Evolutionary conservation across 2,888 invertebrate species (phyloP), one percentile per base, ranked within the genome.

Genomic region (Esperia sulphurella): DNA sequence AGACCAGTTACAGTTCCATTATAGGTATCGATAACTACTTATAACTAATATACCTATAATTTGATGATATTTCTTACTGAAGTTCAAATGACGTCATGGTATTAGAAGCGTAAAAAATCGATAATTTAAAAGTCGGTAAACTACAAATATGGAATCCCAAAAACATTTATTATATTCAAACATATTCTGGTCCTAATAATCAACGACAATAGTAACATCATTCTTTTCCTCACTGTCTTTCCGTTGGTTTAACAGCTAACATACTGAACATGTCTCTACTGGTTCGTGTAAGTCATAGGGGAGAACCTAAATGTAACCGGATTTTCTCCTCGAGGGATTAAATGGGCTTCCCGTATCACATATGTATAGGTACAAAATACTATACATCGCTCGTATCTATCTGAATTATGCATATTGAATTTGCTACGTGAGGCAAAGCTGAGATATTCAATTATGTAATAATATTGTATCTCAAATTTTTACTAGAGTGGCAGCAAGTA

Each of bases 261-360:
- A n/a, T n/a, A 38, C 38, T 39, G 9, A 14, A 3, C 28, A 29
- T 41, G 14, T 29, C 14, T 1, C 28, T 40, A 21, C 14, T 7
- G 39, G n/a, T 21, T 29, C n/a, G n/a, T 29, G n/a, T 41, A 28
- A 41, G 28, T 41, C 12, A 12, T 14, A 29, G 28, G 29, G 41
- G 41, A n/a, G 41, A n/a, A 12, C 29, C 28, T 41, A 41, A 40
- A 41, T 41, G 41, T 41, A 41, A 12, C 41, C 41, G 41, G 41
- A 41, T 41, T 41, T 41, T 41, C 41, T 41, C 29, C 29, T 41
- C 29, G 41, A 41, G 41, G 41, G 41, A 29, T 29, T 41, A 29
- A 40, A 14, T 14, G 28, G 29, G 28, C 28, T 41, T 29, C 28
- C 28, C 29, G 6, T 29, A 28, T n/a, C 41, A 41, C n/a, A 29